Evolutionary conservation across 2,797 vertebrate species (phyloP).

Genomic region (Gephyroberyx darwinii): DNA sequence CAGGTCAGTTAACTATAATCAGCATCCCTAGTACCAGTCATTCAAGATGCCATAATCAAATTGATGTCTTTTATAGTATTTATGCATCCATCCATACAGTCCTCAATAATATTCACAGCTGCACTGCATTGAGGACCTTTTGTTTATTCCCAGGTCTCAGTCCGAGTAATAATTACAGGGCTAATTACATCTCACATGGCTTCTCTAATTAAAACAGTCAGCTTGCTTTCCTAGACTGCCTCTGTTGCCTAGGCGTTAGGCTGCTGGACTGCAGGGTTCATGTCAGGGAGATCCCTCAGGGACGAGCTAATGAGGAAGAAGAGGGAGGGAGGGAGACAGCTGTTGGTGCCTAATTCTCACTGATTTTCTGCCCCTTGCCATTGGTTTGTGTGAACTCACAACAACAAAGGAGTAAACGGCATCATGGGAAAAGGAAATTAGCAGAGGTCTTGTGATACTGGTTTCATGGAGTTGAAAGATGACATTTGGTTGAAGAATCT

Average conservation of each 20-base stretch:
- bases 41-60: constrained; percentile 27
- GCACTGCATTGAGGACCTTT: constrained; percentile 43
- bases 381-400: constrained; percentile 30
- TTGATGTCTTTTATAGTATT: constrained; percentile 15
- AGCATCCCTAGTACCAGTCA: constrained; percentile 23
- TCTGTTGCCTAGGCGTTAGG: constrained; percentile 59
- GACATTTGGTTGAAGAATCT: background rate
- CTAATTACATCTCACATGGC: constrained; percentile 67
- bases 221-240: constrained; percentile 53
- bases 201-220: constrained; percentile 73
- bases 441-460: background rate
- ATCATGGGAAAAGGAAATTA: background rate
- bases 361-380: constrained; percentile 41
- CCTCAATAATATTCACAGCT: constrained; percentile 51
- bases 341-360: constrained; percentile 68
- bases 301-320: constrained; percentile 72
- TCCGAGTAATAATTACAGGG: constrained; percentile 62
- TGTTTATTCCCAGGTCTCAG: constrained; percentile 51
- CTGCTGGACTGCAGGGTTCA: constrained; percentile 62
- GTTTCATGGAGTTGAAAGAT: background rate
- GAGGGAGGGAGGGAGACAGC: constrained; percentile 62
- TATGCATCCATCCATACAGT: background rate
- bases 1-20: constrained; percentile 24
- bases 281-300: constrained; percentile 60
- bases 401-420: constrained; percentile 21